Base-by-base conservation (phyloP, 2,888 invertebrate genomes). In the Chymomyza fuscimana region DNA sequence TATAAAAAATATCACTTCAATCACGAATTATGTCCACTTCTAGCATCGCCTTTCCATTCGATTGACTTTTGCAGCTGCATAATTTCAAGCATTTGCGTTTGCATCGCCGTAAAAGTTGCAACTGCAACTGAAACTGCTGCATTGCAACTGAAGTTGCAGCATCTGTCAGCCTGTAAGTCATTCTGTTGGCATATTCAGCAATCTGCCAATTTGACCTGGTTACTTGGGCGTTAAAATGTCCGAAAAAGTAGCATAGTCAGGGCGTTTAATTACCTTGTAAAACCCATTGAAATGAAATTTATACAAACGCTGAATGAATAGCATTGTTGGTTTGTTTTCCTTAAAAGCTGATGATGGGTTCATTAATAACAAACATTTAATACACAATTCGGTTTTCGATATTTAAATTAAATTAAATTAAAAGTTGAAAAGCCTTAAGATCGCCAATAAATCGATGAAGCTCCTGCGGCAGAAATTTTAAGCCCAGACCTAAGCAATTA, bases 351-450 rank as follows among this genome's bases (percentile, higher is more conserved):
- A 29, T 58, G 58, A 12, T 1, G 12, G 36, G 22, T 65, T 69
- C 80, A 61, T 71, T 76, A 77, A 77, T 71, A 60, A 70, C 65
- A 72, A 67, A 74, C 74, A 77, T 77, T 79, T 73, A 68, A 71
- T 72, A 15, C 15, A 7, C 40, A 40, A 1, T 6, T 75, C 67
- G 72, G 63, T 72, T 69, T 63, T 75, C 65, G 75, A 65, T 65
- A 67, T 62, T 64, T 71, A 71, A 68, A 54, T 19, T 10, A 54
- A 54, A 54, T n/a, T n/a, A 54, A 54, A 54, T 54, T 32, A 32
- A 6, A 5, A 6, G 40, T 40, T 9, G 12, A 40, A 40, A 10
- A 2, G 40, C 10, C 40, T 40, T 40, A 9, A 40, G 32, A 32
- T 32, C 2, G 32, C 6, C 6, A 4, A 32, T 32, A 3, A 1